These are phyloP conservation scores for Sphenopsis melanotis DNA, from an alignment of 2,797 vertebrate genomes.

Conservation along the genomic window DNA sequence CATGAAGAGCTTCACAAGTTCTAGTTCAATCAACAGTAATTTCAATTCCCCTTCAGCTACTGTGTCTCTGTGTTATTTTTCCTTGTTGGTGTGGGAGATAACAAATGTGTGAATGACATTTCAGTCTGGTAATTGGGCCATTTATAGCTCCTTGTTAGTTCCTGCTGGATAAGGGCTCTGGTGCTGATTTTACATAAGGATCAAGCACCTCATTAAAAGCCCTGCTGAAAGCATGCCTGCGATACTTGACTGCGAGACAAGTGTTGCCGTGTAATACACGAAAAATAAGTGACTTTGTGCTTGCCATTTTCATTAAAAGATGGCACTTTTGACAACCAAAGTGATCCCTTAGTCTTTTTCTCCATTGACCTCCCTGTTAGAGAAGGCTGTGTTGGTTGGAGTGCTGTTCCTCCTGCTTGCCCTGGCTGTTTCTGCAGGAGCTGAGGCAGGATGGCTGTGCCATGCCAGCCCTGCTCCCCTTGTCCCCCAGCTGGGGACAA, in stretches of 20 bases:
- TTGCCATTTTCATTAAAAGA: neutral
- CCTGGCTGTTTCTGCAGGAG: neutral
- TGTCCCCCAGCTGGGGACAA: too few species aligned
- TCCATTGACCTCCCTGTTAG: neutral
- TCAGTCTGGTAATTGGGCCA: slow-evolving; percentile 61
- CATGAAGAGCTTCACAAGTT: slow-evolving; percentile 6
- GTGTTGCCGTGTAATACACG: neutral
- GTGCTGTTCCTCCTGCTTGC: neutral
- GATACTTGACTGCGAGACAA: neutral
- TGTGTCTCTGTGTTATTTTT: slow-evolving; percentile 37
- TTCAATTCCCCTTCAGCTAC: slow-evolving; percentile 55
- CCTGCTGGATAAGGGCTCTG: slow-evolving; percentile 24
- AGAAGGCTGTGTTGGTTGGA: neutral
- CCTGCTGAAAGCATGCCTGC: neutral
- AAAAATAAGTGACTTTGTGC: neutral
- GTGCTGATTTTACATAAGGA: slow-evolving; percentile 50
- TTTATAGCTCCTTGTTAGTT: slow-evolving; percentile 62
- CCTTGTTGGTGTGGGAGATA: slow-evolving; percentile 58
- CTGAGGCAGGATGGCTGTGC: neutral
- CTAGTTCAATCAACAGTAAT: slow-evolving; percentile 36
- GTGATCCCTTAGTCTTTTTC: neutral
- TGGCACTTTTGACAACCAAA: neutral
- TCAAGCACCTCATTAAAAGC: slow-evolving; percentile 56
- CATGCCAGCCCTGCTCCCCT: accelerated
- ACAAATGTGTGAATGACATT: slow-evolving; percentile 64